Evolutionary conservation across 2,113 vertebrate genomes (phyloP).

Genomic region (Amazona guildingii): DNA sequence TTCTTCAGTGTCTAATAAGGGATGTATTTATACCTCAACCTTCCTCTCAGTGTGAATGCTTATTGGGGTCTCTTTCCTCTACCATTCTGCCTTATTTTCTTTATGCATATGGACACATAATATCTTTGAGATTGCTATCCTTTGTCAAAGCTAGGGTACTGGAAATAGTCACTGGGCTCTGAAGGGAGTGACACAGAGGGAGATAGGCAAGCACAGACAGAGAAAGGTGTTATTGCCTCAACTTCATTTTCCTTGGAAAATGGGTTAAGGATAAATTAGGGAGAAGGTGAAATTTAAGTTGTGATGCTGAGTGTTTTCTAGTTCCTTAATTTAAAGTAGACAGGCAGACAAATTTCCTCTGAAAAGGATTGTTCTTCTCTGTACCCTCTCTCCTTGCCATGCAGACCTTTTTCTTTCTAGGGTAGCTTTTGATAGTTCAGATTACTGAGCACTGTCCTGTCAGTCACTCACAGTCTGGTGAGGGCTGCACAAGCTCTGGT

Average conservation of each 20-base stretch:
- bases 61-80: background rate
- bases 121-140: background rate
- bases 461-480: background rate
- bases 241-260: background rate
- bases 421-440: background rate
- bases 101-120: background rate
- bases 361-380: background rate
- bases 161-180: background rate
- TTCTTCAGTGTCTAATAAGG: background rate
- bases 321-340: background rate
- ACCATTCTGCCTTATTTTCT: background rate
- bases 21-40: background rate
- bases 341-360: background rate
- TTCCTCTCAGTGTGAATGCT: background rate
- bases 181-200: background rate
- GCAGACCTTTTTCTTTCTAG: background rate
- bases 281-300: background rate
- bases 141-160: background rate
- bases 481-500: background rate
- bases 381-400: accelerated
- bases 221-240: background rate
- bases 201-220: background rate
- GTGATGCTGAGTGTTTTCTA: background rate
- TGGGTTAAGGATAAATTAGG: background rate
- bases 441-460: background rate